Percentiles rank a stretch among this genome's conserved stretches.
These are phyloP conservation scores for Orientallactaga sibirica DNA, from an alignment of 2,797 vertebrate species.

Conservation along the genomic window DNA sequence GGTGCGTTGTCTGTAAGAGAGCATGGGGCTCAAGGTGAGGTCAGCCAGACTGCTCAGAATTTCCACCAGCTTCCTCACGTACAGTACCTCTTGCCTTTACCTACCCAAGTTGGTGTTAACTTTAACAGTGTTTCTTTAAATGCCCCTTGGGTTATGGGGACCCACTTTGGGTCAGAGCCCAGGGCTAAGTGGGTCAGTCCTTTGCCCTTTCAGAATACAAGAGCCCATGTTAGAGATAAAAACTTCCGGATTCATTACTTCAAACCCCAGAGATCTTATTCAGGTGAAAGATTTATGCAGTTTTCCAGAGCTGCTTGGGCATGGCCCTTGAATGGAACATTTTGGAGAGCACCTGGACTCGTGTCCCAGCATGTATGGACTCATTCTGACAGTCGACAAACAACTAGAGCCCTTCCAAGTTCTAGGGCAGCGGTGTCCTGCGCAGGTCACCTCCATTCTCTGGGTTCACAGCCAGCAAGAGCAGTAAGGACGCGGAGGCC, in stretches of 20 bases:
- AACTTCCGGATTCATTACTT: slow-evolving; percentile 14
- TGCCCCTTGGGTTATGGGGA: neutral
- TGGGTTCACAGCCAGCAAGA: neutral
- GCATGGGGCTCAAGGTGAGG: neutral
- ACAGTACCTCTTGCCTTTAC: neutral
- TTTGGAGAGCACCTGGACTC: slow-evolving; percentile 48
- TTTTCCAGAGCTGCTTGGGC: neutral
- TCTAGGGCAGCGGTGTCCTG: neutral
- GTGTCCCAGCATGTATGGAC: neutral
- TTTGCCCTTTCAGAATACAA: slow-evolving; percentile 48
- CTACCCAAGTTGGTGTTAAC: neutral
- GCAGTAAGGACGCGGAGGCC: neutral
- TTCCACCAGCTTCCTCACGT: neutral
- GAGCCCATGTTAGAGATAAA: neutral
- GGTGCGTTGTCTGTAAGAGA: neutral
- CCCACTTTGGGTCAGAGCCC: slow-evolving; percentile 38
- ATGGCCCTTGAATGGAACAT: neutral
- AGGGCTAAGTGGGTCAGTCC: slow-evolving; percentile 5
- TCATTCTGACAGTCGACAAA: slow-evolving; percentile 7
- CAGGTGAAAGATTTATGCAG: slow-evolving; percentile 24
- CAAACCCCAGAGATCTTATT: slow-evolving; percentile 66
- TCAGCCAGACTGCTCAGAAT: slow-evolving; percentile 10
- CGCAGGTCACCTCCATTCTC: neutral
- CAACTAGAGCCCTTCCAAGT: neutral
- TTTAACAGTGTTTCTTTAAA: neutral